Evolutionary conservation across 2,797 vertebrate species (phyloP), one percentile per base, ranked within the genome.

Genomic region (Notolepis coatsorum): DNA sequence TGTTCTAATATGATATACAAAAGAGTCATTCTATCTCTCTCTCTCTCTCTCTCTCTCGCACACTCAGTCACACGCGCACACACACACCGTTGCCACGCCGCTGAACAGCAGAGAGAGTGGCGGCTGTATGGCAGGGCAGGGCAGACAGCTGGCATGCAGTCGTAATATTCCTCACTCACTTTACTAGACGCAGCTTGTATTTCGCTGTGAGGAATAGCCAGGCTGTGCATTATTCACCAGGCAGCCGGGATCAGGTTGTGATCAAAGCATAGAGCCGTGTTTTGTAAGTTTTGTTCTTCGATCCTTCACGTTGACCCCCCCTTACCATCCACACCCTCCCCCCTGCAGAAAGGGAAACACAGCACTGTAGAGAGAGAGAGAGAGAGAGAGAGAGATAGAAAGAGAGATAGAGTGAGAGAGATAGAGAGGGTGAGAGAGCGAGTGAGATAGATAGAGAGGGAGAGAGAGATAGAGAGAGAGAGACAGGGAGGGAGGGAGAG

Each of bases 161-260:
- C 35, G 65, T 75, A 81, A 87, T 87, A 85, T 84, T 87, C 84
- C 76, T 89, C 48, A 65, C 86, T 89, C 84, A 65, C 88, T 86
- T 90, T 84, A 88, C 88, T 73, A 61, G 68, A 61, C 27, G 27
- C 54, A 86, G 87, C 75, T 93, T 82, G 77, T 80, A 88, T 93
- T 93, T 93, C 92, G 73, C 81, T 56, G 83, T 82, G 83, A 89
- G 75, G 85, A 90, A 80, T 63, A 88, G 82, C 84, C 78, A 56
- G 57, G 73, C 62, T 74, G 84, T 94, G 88, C 88, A 93, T 93
- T 93, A 93, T 93, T 94, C 88, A 93, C 83, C 82, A 85, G 85
- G 81, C 71, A 10, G 67, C 75, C 3, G 57, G 89, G 91, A 92
- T 93, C 91, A 68, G 90, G 80, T 93, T 80, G 73, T 77, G 75